Percentiles rank a stretch among this genome's conserved stretches.
Evolutionary conservation across 2,113 vertebrate species (phyloP).

Genomic region (Hydropotes inermis): DNA sequence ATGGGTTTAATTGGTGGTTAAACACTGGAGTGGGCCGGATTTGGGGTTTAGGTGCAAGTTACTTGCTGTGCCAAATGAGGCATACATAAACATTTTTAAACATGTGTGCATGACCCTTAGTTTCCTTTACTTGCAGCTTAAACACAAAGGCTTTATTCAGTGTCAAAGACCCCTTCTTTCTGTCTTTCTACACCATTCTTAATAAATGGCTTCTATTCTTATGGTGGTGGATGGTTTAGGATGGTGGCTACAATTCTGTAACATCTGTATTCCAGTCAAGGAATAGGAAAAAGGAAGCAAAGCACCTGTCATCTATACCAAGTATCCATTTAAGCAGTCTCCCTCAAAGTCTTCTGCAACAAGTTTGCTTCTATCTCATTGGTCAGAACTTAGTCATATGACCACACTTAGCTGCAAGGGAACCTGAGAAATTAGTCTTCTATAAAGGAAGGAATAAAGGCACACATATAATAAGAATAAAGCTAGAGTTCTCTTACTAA

Average conservation of each 20-base stretch:
- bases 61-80: neutral
- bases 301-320: neutral
- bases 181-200: neutral
- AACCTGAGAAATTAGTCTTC: neutral
- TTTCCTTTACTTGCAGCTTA: neutral
- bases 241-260: neutral
- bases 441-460: neutral
- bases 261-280: neutral
- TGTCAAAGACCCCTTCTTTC: neutral
- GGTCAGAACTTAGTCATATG: neutral
- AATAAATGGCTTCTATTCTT: neutral
- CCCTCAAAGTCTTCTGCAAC: neutral
- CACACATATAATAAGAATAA: neutral
- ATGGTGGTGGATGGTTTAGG: neutral
- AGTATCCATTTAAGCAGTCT: neutral
- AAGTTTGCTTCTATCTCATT: neutral
- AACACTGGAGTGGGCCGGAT: neutral
- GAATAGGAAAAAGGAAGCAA: neutral
- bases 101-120: neutral
- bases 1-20: neutral
- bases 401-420: neutral
- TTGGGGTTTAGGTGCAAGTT: neutral
- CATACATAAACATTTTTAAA: neutral
- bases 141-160: neutral
- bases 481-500: slow-evolving; percentile 20